phyloP scores from a whole-genome alignment of 2,797 vertebrate genomes.

The Brachyalestes nurse region DNA sequence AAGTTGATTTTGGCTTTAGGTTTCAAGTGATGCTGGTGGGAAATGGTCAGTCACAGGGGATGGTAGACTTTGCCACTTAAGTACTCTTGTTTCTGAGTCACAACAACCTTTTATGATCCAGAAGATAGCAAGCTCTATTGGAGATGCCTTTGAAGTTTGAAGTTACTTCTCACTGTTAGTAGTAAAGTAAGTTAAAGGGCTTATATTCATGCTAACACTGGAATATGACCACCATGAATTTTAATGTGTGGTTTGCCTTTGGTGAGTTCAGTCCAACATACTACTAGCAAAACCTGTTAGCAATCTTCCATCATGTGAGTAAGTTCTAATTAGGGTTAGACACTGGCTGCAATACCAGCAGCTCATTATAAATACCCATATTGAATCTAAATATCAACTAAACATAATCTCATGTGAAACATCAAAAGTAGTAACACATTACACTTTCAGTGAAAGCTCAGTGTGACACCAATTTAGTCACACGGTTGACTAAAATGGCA shows the following conservation, averaged over 20 bases:
- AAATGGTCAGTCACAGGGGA: background rate
- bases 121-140: background rate
- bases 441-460: background rate
- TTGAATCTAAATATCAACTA: too few species aligned
- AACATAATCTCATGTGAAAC: background rate
- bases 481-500: background rate
- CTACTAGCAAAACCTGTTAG: too few species aligned
- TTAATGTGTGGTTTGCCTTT: background rate
- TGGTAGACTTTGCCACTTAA: constrained; percentile 1
- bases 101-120: background rate
- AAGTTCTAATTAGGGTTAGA: too few species aligned
- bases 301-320: too few species aligned
- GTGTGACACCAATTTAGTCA: background rate
- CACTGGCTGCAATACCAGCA: too few species aligned
- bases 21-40: background rate
- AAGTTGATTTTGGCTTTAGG: background rate
- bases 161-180: background rate
- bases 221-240: too few species aligned
- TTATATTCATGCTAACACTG: background rate
- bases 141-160: background rate
- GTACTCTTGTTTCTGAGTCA: background rate
- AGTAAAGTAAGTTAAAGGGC: background rate
- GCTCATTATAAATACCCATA: too few species aligned
- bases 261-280: too few species aligned
- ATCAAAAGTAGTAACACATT: background rate